These are phyloP conservation scores for Nebria brevicollis DNA, from an alignment of 2,888 invertebrate genomes.

Conservation along the genomic window DNA sequence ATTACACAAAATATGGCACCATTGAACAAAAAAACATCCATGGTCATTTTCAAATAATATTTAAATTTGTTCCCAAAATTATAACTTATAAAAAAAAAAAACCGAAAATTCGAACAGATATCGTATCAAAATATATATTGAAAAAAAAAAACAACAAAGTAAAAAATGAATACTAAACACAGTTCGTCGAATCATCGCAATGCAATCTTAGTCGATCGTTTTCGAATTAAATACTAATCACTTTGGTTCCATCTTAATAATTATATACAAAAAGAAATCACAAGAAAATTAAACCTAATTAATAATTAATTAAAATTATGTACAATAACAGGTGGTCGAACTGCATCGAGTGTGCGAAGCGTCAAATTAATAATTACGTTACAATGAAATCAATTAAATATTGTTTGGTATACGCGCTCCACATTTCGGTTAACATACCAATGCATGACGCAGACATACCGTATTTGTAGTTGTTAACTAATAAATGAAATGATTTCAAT, in stretches of 20 bases:
- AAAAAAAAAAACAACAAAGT: slow-evolving; percentile 24
- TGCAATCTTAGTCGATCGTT: slow-evolving; percentile 29
- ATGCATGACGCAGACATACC: background rate
- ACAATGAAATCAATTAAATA: slow-evolving; percentile 24
- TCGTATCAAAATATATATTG: slow-evolving; percentile 38
- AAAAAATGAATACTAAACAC: background rate
- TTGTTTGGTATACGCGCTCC: no score
- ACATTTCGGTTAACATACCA: background rate
- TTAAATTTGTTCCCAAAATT: slow-evolving; percentile 33
- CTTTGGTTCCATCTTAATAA: slow-evolving; percentile 43
- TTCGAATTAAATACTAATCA: slow-evolving; percentile 35
- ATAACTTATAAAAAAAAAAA: slow-evolving; percentile 15
- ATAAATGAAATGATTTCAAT: background rate
- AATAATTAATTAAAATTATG: slow-evolving; percentile 36
- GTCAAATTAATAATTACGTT: slow-evolving; percentile 19
- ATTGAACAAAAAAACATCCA: slow-evolving; percentile 25
- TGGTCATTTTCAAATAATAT: slow-evolving; percentile 31
- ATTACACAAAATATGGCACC: slow-evolving; percentile 46
- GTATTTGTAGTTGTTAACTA: background rate
- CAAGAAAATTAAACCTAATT: slow-evolving; percentile 33
- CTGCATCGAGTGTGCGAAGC: slow-evolving; percentile 39
- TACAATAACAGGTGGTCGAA: slow-evolving; percentile 42
- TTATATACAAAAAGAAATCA: slow-evolving; percentile 45
- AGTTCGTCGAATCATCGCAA: slow-evolving; percentile 12
- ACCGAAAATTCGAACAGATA: slow-evolving; percentile 29